Evolutionary conservation across 2,888 invertebrate species (phyloP), one percentile per base, ranked within the genome.

Genomic region (Acrobasis consociella): DNA sequence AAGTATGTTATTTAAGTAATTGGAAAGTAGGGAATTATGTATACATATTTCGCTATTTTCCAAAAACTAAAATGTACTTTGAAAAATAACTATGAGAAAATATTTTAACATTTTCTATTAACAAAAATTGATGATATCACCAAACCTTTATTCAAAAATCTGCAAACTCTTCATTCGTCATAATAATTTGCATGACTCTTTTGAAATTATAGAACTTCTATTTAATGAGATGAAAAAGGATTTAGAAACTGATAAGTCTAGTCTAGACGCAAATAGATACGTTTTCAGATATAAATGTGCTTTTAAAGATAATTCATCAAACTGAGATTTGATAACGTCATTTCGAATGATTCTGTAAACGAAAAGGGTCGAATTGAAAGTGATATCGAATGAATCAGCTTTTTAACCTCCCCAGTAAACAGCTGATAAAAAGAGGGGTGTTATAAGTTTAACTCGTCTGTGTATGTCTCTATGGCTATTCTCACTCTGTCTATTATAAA

Each of bases 231-330:
- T 53, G 1, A 37, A 53, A 38, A 56, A 37, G 42, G 56, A 39
- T 56, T 56, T 56, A 10, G 31, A 16, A 15, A 9, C 5, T 56
- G 56, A 56, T 38, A 39, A 56, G 9, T 38, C 9, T 17, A 3
- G 56, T 17, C 38, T 42, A 51, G 50, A 51, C 50, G 8, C 50
- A 51, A 51, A 51, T 56, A 39, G 55, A 39, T n/a, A 46, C 46
- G 46, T 46, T 46, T 46, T 46, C 31, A 46, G 46, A n/a, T 46
- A 46, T 15, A 56, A 56, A 56, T 39, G 38, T 39, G 15, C 15
- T 56, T 39, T 38, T 10, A 7, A 9, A 38, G 56, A 56, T 56
- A 42, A 39, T 56, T 56, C 15, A 56, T 56, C 56, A 56, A 39
- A 56, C 39, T 39, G 16, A 22, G 16, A 39, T 42, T 46, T 46